Base-by-base conservation (phyloP, 2,888 invertebrate genomes). In the Meghimatium bilineatum region DNA sequence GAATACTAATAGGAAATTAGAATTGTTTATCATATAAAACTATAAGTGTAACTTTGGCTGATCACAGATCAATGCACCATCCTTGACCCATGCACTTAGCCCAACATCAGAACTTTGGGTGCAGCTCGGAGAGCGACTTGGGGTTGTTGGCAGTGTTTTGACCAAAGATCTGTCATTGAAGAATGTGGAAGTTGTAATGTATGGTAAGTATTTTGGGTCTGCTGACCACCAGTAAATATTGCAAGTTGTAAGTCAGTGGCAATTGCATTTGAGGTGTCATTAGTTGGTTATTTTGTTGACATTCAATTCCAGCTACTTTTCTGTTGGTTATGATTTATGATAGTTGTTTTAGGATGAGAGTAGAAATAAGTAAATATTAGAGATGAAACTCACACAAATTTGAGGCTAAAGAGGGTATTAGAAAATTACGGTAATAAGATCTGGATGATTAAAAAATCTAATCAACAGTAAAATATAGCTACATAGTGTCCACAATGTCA, bases 11-110 rank as follows among this genome's bases (percentile, higher is more conserved):
- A 23, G 20, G 23, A 23, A 56, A 56, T 12, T 56, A 56, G 56
- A 17, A 17, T 56, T 8, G 56, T 23, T 56, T 23, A 3, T 23
- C 3, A 12, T 56, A 56, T 17, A 56, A 6, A 56, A 20, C 14
- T 12, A 56, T 12, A 56, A 56, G 3, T 23, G 17, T 56, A 56
- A 23, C 20, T 20, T 26, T 63, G 66, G 26, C 67, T 74, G 38
- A 17, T 86, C 88, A 1, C 86, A 94, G 88, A 95, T 96, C 0
- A 96, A 96, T 92, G 95, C 95, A 0, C 95, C 94, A 26, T 95
- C 95, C 3, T 91, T 95, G 72, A 92, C 94, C 8, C 94, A 95
- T 20, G 94, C 95, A 0, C 92, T 95, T 88, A 92, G 90, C 82
- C 88, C 89, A 8, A 90, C 87, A 44, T 95, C 95, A 82, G 93